A percentile compares a stretch with the other conserved stretches of the same genome.
Conservation (phyloP, 2,888 invertebrate genomes). For the Cheilosia scutellata region DNA sequence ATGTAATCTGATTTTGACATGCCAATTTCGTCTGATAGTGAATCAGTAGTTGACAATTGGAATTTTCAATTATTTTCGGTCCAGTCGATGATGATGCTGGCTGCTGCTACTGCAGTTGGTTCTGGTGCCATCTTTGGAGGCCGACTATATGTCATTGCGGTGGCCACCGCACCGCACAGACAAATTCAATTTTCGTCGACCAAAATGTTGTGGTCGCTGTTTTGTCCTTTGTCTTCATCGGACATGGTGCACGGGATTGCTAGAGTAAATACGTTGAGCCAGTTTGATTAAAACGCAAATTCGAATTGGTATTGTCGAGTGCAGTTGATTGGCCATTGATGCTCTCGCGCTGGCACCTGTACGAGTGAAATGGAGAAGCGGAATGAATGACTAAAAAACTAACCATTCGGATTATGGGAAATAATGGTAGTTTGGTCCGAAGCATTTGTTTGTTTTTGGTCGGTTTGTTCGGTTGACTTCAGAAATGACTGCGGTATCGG, state of each 20-base stretch:
- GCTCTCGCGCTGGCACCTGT: constrained; percentile 82
- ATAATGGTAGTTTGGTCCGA: constrained; percentile 39
- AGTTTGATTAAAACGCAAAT: constrained; percentile 82
- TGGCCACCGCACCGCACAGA: constrained; percentile 79
- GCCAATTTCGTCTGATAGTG: constrained; percentile 83
- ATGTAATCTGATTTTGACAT: constrained; percentile 82
- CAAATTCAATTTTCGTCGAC: constrained; percentile 84
- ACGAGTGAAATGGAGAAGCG: constrained; percentile 61
- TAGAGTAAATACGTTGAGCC: constrained; percentile 83
- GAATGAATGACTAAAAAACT: too few relatives aligned
- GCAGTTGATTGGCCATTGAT: constrained; percentile 80
- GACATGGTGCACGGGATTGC: constrained; percentile 81
- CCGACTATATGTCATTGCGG: constrained; percentile 29
- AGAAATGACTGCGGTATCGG: constrained; percentile 4
- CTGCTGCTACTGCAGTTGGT: constrained; percentile 29
- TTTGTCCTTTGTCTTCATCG: constrained; percentile 61
- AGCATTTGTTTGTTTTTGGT: constrained; percentile 43
- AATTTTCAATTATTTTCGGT: constrained; percentile 83
- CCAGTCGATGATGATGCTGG: constrained; percentile 58
- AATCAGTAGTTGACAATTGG: constrained; percentile 83
- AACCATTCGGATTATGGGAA: constrained; percentile 26
- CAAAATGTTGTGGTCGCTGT: constrained; percentile 78
- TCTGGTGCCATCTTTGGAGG: constrained; percentile 44
- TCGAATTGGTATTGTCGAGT: constrained; percentile 81
- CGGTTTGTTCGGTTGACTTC: constrained; percentile 23